Conservation (phyloP, 92 coral and sea anemone genomes). For the Plumapathes pennacea region DNA sequence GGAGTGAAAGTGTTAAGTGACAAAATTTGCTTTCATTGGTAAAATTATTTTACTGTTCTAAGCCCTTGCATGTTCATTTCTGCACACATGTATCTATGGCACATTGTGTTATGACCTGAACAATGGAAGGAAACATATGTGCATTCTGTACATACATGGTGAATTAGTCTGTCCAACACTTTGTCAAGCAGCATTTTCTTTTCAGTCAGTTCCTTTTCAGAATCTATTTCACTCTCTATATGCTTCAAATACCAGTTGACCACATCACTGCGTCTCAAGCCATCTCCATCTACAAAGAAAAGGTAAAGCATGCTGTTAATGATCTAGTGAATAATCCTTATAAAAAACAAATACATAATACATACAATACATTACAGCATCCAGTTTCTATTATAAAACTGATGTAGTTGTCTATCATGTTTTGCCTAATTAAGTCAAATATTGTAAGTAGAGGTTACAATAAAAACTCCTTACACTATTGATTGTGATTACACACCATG, state of each 20-base stretch:
- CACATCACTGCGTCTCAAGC: slow-evolving; percentile 78
- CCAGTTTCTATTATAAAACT: too few species aligned
- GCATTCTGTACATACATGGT: slow-evolving; percentile 63
- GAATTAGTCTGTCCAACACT: slow-evolving; percentile 86
- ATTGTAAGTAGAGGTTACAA: too few species aligned
- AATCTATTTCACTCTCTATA: slow-evolving; percentile 82
- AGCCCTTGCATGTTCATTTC: too few species aligned
- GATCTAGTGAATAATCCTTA: not conserved
- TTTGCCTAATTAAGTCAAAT: too few species aligned
- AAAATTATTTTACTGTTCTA: too few species aligned
- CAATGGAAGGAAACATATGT: too few species aligned
- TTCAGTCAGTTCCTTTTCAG: slow-evolving; percentile 86
- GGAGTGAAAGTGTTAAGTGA: too few species aligned
- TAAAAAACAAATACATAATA: not conserved
- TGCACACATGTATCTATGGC: too few species aligned
- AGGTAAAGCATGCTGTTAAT: not conserved
- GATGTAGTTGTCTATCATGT: not conserved
- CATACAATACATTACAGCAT: not conserved
- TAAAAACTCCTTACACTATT: too few species aligned
- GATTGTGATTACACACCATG: too few species aligned
- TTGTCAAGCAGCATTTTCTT: slow-evolving; percentile 88
- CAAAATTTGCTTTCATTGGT: too few species aligned
- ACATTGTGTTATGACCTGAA: too few species aligned
- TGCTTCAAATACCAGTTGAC: slow-evolving; percentile 89
- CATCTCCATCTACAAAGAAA: slow-evolving; percentile 41